A percentile compares a stretch with the other conserved stretches of the same genome.
phyloP scores from a whole-genome alignment of 2,797 vertebrate genomes.

The Anolis apletophallus region DNA sequence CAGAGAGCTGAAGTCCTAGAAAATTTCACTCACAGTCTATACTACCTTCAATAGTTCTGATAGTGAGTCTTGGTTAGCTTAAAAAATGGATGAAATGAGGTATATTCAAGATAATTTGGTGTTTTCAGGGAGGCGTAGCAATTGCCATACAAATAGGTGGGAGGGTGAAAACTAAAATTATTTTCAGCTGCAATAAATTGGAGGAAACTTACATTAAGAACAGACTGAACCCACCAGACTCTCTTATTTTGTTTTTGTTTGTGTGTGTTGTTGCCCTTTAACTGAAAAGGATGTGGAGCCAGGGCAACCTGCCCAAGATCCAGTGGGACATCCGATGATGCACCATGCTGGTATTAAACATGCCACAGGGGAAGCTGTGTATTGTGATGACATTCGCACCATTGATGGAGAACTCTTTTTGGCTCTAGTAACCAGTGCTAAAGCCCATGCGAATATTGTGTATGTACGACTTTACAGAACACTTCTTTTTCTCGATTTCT shows the following conservation, averaged over 20 bases:
- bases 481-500: background rate
- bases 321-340: conserved; percentile 87
- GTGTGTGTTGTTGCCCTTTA: background rate
- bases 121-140: too few relatives aligned
- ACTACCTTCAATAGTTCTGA: too few relatives aligned
- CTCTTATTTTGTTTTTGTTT: background rate
- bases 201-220: background rate
- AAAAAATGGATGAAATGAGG: too few relatives aligned
- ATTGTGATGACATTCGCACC: conserved; percentile 88
- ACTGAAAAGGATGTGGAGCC: conserved; percentile 60
- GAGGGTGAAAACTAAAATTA: background rate
- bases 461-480: conserved; percentile 68
- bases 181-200: background rate
- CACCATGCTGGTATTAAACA: conserved; percentile 89
- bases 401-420: conserved; percentile 87
- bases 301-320: conserved; percentile 81
- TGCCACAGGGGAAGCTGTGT: conserved; percentile 89
- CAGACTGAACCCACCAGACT: background rate
- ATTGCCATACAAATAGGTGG: too few relatives aligned
- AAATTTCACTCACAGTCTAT: background rate
- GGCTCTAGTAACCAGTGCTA: conserved; percentile 87
- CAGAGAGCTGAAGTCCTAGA: background rate
- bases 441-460: conserved; percentile 88
- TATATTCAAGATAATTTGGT: too few relatives aligned
- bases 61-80: too few relatives aligned